Evolutionary conservation across 2,888 invertebrate genomes (phyloP), one percentile per base, ranked within the genome.

Genomic region (Sericinus montela): DNA sequence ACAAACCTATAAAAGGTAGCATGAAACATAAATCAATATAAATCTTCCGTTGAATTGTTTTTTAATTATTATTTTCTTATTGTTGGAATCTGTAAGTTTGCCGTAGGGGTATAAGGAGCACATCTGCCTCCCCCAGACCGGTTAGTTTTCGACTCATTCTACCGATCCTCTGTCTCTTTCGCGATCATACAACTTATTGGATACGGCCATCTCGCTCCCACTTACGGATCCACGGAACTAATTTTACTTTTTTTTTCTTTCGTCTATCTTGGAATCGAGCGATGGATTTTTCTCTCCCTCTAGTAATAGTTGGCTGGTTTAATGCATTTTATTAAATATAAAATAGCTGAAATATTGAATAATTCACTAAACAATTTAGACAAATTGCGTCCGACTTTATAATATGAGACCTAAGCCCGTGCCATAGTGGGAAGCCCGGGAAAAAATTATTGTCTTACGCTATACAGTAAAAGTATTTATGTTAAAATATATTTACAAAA

Each of bases 101-200:
- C 84, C 82, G 69, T 67, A 65, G 77, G 86, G 87, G 80, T 80
- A 80, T 66, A 69, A 65, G 62, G 64, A 68, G 69, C 75, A 72
- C 86, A 87, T 87, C 87, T 87, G 87, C 87, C 72, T 80, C 82
- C 82, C 76, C 59, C 65, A 69, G 81, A 87, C 87, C 86, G 87
- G 87, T 87, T 84, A 73, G 65, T 67, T 77, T 75, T 76, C 73
- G 70, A 75, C 72, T 74, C 72, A 72, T 69, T 74, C 67, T 65
- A 61, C 60, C 58, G 63, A 65, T 46, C 56, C 46, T 34, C 60
- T 35, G 13, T 78, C 82, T 67, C 80, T 57, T 54, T 86, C 72
- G 55, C 55, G 58, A 78, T 32, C 53, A 51, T 39, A 29, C 41
- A 37, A 38, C 23, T 44, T 40, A 34, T 36, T n/a, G 10, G 1